Conservation (phyloP, 2,113 vertebrate genomes). For the Spermophilus dauricus region DNA sequence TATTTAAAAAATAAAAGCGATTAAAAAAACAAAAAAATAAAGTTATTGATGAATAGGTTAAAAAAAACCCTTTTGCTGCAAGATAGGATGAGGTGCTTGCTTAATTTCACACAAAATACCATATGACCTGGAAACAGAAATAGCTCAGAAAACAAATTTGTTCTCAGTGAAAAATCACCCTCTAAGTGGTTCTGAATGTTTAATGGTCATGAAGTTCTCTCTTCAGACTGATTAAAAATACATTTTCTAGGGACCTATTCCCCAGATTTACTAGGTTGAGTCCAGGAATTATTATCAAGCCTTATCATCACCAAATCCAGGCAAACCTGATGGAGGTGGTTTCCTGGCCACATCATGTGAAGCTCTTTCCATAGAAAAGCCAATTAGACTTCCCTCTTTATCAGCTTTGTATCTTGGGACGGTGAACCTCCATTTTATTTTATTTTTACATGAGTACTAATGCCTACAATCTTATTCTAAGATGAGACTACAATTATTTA, state of each 20-base stretch:
- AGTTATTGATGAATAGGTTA: no score
- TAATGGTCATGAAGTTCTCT: conserved; percentile 54
- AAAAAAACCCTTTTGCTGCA: background rate
- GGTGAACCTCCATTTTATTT: background rate
- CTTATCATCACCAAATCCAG: background rate
- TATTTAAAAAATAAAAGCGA: no score
- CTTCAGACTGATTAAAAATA: conserved; percentile 66
- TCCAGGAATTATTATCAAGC: background rate
- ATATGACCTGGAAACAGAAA: background rate
- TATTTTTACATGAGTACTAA: background rate
- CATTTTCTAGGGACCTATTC: conserved; percentile 20
- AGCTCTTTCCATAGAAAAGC: background rate
- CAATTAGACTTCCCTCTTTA: background rate
- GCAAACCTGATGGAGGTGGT: background rate
- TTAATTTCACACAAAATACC: conserved; percentile 44
- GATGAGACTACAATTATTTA: background rate
- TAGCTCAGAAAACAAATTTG: conserved; percentile 31
- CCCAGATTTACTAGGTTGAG: background rate
- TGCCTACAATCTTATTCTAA: background rate
- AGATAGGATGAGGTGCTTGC: background rate
- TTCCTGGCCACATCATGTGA: background rate
- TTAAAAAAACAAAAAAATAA: no score
- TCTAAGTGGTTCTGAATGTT: conserved; percentile 44
- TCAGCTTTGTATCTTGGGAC: background rate
- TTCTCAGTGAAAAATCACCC: conserved; percentile 39